These are phyloP conservation scores for Nothocercus nigrocapillus DNA, from an alignment of 2,113 vertebrate genomes.

Conservation along the genomic window DNA sequence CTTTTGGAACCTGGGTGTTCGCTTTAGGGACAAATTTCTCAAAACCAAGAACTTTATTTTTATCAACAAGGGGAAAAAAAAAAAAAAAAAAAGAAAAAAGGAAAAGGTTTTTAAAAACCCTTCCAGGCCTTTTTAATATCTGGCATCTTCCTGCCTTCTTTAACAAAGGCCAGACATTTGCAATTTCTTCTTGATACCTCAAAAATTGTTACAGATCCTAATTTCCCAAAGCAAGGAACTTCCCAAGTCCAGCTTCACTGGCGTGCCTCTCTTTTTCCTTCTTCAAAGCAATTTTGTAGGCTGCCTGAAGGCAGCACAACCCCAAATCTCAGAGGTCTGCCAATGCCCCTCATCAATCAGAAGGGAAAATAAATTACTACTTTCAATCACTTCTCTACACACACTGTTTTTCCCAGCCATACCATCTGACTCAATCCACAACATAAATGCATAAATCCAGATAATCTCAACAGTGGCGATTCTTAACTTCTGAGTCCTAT, in stretches of 20 bases:
- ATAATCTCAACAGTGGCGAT: not conserved
- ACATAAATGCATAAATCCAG: not conserved
- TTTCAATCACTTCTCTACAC: not conserved
- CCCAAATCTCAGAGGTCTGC: not conserved
- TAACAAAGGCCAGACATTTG: not conserved
- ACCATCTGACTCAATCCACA: not conserved
- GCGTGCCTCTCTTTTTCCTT: not conserved
- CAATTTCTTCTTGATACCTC: not conserved
- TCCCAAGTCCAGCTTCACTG: not conserved
- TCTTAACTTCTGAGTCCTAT: not conserved
- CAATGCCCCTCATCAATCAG: not conserved
- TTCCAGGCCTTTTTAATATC: not conserved
- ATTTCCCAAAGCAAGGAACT: not conserved
- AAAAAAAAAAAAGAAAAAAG: not conserved
- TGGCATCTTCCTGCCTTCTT: not conserved
- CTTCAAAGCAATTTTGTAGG: not conserved
- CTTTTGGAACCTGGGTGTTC: not conserved
- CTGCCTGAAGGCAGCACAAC: not conserved
- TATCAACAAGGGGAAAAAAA: not conserved
- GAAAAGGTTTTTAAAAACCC: not conserved
- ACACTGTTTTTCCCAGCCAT: not conserved
- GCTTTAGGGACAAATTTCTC: not conserved
- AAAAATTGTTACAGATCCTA: not conserved
- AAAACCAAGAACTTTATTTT: not conserved
- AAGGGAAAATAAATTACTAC: not conserved